Base-by-base conservation (phyloP, 1,140 invertebrate species). In the Drosophila willistoni region DNA sequence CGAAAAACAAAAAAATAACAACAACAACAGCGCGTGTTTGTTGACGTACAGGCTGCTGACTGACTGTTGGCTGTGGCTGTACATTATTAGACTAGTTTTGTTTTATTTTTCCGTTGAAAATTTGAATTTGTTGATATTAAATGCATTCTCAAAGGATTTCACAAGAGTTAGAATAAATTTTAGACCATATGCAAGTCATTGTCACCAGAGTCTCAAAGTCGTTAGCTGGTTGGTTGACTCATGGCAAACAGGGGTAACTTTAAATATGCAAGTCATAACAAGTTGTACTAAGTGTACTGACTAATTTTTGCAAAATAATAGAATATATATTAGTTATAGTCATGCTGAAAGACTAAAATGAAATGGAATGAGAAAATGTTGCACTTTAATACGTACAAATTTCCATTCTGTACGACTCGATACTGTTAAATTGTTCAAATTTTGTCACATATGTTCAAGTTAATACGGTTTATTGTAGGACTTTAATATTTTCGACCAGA, bases 21-120 rank as follows among this genome's bases (percentile, higher is more conserved):
- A 22, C 73, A 77, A 68, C 74, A 77, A 60, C 61, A 64, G 68
- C 74, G 57, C 75, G 63, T 84, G 81, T 59, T 56, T 77, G 73
- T 77, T 69, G 66, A 70, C 67, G 65, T 73, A 63, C 51, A 14
- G 13, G 6, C 42, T 17, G 13, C 6, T 14, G 6, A 5, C 7
- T 14, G 6, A 7, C 7, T 47, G 7, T 10, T 13, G 5, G 29
- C 29, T 29, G 29, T 13, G 12, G 36, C 36, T 22, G 17, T 51
- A 51, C 44, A 51, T 51, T 51, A 51, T 17, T 51, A 51, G 17
- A 51, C 44, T 51, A 19, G 44, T 47, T 51, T 51, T 51, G 44
- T 51, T 51, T 51, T 12, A 1, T 10, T 3, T 25, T 25, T 25
- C 22, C 3, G 22, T 25, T 22, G 9, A 12, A 51, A 12, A 22